These are phyloP conservation scores for Myotis yumanensis DNA, from an alignment of 2,113 vertebrate genomes.

Conservation along the genomic window DNA sequence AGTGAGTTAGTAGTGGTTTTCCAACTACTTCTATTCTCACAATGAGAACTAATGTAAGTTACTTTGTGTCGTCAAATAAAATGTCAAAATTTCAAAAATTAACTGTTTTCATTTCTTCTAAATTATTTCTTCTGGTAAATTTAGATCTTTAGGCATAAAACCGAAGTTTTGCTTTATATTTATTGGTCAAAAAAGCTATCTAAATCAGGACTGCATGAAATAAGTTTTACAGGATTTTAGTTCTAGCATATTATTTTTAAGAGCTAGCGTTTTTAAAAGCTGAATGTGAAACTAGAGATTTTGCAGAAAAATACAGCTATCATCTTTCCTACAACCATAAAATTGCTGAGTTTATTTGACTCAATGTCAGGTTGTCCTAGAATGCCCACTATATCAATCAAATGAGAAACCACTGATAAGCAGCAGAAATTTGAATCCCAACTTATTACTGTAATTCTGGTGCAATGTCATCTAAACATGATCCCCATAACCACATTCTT, in stretches of 20 bases:
- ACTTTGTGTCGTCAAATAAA: not conserved
- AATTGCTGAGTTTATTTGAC: not conserved
- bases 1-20: not conserved
- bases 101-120: not conserved
- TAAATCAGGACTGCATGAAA: not conserved
- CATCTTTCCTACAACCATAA: not conserved
- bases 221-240: not conserved
- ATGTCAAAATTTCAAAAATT: not conserved
- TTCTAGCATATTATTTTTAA: not conserved
- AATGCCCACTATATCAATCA: not conserved
- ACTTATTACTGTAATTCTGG: not conserved
- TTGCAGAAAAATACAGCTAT: slow-evolving; percentile 17
- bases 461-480: not conserved
- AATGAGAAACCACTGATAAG: not conserved
- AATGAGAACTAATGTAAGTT: not conserved
- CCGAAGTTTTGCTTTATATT: not conserved
- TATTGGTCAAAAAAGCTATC: not conserved
- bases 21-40: not conserved
- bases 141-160: not conserved
- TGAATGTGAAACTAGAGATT: slow-evolving; percentile 29
- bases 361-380: not conserved
- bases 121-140: not conserved
- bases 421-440: not conserved
- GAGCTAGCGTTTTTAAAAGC: not conserved
- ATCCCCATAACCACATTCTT: not conserved